These are phyloP conservation scores for Acanthis flammea DNA, from an alignment of 2,797 vertebrate species.

Conservation along the genomic window DNA sequence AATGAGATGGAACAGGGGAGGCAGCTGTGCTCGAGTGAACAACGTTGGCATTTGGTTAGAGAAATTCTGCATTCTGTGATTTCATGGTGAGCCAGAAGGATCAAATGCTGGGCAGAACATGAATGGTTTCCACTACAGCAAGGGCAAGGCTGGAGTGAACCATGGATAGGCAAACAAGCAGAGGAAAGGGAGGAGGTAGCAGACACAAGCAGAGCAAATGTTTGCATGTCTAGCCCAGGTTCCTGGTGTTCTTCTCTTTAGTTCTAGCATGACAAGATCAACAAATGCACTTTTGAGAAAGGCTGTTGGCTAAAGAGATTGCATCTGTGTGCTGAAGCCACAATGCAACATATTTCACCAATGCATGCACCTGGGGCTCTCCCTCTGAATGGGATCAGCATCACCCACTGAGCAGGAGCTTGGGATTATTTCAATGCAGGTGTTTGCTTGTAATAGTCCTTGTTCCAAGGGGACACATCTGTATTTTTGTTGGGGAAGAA, in stretches of 20 bases:
- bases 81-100: not conserved
- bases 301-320: not conserved
- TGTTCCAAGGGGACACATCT: not conserved
- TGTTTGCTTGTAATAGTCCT: not conserved
- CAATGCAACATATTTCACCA: not conserved
- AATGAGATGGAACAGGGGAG: conserved; percentile 38
- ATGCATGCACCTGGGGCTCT: not conserved
- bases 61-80: not conserved
- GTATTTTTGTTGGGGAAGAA: not conserved
- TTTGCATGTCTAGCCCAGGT: not conserved
- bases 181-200: not conserved
- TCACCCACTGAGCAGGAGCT: not conserved
- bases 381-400: fast-evolving
- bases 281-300: not conserved
- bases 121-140: not conserved
- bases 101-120: not conserved
- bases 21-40: not conserved
- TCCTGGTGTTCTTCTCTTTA: not conserved
- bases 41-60: not conserved
- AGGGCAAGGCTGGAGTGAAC: not conserved
- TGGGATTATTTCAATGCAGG: not conserved
- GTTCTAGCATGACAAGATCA: not conserved
- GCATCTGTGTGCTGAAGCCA: not conserved
- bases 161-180: not conserved
- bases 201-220: not conserved